Conservation (phyloP, 1,140 invertebrate genomes). For the Probaryconus sp. region DNA sequence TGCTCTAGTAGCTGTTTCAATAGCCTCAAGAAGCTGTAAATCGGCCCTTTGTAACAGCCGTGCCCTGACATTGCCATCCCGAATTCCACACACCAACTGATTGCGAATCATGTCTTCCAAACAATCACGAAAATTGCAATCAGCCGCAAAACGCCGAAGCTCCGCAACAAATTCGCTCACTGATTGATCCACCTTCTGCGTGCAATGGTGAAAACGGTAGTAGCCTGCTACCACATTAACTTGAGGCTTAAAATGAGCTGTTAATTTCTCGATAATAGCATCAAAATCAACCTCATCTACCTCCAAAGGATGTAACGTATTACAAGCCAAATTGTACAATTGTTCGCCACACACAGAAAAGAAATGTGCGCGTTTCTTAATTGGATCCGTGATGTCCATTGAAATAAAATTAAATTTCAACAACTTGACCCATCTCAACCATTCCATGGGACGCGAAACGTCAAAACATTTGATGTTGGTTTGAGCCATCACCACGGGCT, state of each 20-base stretch:
- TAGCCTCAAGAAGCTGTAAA: neutral
- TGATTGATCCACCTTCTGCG: neutral
- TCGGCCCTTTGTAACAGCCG: conserved; percentile 10
- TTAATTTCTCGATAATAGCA: neutral
- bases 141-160: neutral
- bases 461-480: conserved; percentile 5
- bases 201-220: neutral
- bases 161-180: neutral
- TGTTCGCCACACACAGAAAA: conserved; percentile 6
- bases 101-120: conserved; percentile 19
- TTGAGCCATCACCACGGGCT: no score
- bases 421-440: conserved; percentile 16
- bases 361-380: conserved; percentile 8
- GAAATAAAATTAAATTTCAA: neutral
- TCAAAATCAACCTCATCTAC: conserved; percentile 11
- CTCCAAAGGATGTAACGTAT: conserved; percentile 1
- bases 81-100: conserved; percentile 8
- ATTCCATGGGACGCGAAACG: neutral
- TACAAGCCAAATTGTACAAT: conserved; percentile 11
- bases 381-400: neutral
- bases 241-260: conserved; percentile 12
- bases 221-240: neutral
- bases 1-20: conserved; percentile 8
- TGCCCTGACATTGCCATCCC: conserved; percentile 1
- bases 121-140: neutral